Evolutionary conservation across 2,113 vertebrate genomes (phyloP).

Genomic region (Mellivora capensis): DNA sequence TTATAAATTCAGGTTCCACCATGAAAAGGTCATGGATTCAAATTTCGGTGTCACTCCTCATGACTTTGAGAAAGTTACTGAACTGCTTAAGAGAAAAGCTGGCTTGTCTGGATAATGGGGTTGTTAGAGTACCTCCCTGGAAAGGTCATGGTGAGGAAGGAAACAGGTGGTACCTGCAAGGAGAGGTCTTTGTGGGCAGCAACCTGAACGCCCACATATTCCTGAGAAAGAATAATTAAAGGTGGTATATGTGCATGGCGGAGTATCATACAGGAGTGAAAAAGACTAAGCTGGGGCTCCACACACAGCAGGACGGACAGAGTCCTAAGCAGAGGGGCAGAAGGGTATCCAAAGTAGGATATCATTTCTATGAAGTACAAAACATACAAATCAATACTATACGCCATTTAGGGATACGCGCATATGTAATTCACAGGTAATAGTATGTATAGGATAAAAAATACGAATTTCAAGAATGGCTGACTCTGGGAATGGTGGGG

Average conservation of each 20-base stretch:
- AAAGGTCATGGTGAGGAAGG: not conserved
- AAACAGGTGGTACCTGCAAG: not conserved
- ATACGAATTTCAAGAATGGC: not conserved
- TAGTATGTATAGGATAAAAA: not conserved
- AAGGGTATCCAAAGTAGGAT: not conserved
- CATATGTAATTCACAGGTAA: not conserved
- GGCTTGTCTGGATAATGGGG: not conserved
- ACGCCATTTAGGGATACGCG: not conserved
- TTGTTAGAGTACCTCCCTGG: not conserved
- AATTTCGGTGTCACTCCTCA: not conserved
- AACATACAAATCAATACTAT: not conserved
- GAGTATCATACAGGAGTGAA: not conserved
- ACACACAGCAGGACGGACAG: not conserved
- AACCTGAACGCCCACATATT: not conserved
- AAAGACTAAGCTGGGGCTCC: fast-evolving
- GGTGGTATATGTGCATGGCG: fast-evolving
- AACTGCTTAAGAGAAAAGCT: not conserved
- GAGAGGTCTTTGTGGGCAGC: not conserved
- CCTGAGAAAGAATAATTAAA: not conserved
- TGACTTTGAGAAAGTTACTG: not conserved
- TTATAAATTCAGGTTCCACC: not conserved
- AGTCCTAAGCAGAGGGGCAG: not conserved
- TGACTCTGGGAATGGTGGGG: not conserved
- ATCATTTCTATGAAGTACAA: not conserved
- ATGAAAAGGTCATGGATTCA: not conserved